A percentile compares a stretch with the other conserved stretches of the same genome.
These are phyloP conservation scores for Ispidina lecontei DNA, from an alignment of 2,797 vertebrate genomes.

Conservation along the genomic window DNA sequence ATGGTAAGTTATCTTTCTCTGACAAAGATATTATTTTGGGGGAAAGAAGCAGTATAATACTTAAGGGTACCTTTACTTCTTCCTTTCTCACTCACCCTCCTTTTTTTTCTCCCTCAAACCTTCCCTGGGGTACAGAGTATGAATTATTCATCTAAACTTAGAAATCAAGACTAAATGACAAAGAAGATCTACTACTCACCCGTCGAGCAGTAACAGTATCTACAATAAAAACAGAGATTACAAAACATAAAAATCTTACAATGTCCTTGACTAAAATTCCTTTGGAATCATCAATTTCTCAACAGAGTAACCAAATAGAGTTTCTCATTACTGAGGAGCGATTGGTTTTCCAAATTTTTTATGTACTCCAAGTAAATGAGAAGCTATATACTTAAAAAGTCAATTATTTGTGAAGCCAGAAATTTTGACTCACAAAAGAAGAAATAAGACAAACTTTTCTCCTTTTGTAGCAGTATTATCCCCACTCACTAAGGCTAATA, in stretches of 20 bases:
- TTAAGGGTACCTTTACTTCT: neutral
- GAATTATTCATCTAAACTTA: constrained; percentile 37
- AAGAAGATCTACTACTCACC: constrained; percentile 51
- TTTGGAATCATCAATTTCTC: neutral
- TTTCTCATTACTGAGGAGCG: neutral
- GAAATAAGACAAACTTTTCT: neutral
- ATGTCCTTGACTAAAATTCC: neutral
- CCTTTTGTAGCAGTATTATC: neutral
- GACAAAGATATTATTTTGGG: neutral
- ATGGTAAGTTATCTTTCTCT: neutral
- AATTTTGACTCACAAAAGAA: neutral
- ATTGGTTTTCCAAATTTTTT: neutral
- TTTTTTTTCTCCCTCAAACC: neutral
- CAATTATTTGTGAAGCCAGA: neutral
- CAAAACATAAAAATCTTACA: neutral
- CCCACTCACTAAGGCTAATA: neutral
- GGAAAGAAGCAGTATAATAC: neutral
- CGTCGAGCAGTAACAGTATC: constrained; percentile 19
- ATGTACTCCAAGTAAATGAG: neutral
- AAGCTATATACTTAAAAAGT: neutral
- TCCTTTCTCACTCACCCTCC: neutral
- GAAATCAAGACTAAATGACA: constrained; percentile 27
- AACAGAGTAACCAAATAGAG: neutral
- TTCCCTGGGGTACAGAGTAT: neutral
- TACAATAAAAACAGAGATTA: constrained; percentile 45